Evolutionary conservation across 2,113 vertebrate genomes (phyloP).

Genomic region (Athene noctua): DNA sequence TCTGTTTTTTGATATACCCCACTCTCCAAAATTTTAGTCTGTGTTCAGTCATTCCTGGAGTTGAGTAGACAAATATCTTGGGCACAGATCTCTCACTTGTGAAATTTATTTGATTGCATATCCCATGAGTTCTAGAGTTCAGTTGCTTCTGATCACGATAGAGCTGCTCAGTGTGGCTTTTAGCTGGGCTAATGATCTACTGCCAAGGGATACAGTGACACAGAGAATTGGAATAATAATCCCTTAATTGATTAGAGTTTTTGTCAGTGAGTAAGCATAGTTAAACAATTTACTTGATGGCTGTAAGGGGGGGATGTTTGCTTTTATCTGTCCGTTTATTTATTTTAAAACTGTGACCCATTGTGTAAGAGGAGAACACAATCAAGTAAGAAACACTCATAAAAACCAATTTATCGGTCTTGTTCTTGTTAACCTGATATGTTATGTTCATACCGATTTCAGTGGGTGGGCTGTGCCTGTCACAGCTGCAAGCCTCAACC

Average conservation of each 20-base stretch:
- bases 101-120: not conserved
- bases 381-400: not conserved
- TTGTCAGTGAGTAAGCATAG: not conserved
- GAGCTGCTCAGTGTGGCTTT: not conserved
- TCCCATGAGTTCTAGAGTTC: not conserved
- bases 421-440: not conserved
- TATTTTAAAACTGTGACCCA: not conserved
- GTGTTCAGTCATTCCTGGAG: not conserved
- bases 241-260: not conserved
- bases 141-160: not conserved
- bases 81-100: not conserved
- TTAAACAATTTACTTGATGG: not conserved
- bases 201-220: not conserved
- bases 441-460: not conserved
- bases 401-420: not conserved
- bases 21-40: not conserved
- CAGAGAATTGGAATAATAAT: not conserved
- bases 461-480: not conserved
- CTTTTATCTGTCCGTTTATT: not conserved
- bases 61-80: not conserved
- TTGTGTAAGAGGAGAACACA: not conserved
- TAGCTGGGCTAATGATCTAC: not conserved
- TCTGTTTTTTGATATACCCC: not conserved
- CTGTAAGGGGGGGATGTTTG: not conserved
- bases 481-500: not conserved